Percentiles rank a stretch among this genome's conserved stretches.
Conservation (phyloP, 2,797 vertebrate species). For the Muscicapa striata region DNA sequence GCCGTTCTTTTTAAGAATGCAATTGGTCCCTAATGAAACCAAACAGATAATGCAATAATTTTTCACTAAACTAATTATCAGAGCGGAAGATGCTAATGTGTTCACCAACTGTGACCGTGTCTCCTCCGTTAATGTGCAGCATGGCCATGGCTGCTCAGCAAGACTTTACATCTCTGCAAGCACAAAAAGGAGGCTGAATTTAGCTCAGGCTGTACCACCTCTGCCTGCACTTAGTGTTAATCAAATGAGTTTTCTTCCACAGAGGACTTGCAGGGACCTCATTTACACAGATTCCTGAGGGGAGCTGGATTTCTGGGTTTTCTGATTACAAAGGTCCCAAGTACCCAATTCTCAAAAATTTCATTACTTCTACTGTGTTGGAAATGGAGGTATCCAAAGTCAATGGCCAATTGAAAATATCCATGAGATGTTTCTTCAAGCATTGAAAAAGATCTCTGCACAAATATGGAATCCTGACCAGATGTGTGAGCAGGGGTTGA, state of each 20-base stretch:
- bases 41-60: constrained; percentile 72
- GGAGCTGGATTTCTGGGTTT: neutral
- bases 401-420: neutral
- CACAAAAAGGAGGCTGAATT: neutral
- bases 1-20: neutral
- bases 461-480: neutral
- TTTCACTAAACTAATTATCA: constrained; percentile 77
- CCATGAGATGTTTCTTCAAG: neutral
- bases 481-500: accelerated
- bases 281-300: neutral
- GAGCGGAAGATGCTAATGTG: constrained; percentile 73
- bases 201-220: neutral
- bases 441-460: neutral
- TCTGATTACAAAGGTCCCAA: neutral
- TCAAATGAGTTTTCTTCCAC: neutral
- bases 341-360: neutral
- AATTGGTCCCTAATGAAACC: constrained; percentile 68
- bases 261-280: neutral
- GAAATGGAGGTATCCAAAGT: neutral
- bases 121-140: neutral
- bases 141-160: neutral
- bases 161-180: neutral
- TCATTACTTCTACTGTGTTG: accelerated
- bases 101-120: constrained; percentile 60
- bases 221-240: neutral